Conservation (phyloP, 1,140 invertebrate genomes). For the Lanistes nyassanus region DNA sequence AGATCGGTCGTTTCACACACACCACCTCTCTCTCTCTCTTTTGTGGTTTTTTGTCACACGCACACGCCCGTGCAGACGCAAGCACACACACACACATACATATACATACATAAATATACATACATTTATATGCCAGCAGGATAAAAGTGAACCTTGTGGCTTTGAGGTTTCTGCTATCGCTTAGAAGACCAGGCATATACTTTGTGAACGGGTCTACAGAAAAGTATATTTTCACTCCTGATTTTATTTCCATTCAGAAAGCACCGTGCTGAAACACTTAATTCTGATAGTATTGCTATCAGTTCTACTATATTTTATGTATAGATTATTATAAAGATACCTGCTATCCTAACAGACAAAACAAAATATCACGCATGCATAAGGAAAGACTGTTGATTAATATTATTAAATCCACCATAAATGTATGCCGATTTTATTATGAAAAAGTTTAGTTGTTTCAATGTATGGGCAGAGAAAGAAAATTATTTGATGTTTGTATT, state of each 20-base stretch:
- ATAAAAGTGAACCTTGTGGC: neutral
- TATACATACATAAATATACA: constrained; percentile 2
- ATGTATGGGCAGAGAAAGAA: too few species aligned
- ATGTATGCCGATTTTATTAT: too few species aligned
- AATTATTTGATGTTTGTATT: too few species aligned
- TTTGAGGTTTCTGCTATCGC: neutral
- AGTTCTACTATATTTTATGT: neutral
- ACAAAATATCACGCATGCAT: too few species aligned
- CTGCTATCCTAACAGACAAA: too few species aligned
- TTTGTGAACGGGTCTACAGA: too few species aligned
- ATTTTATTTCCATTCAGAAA: neutral
- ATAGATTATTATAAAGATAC: neutral
- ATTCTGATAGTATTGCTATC: neutral
- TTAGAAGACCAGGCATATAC: too few species aligned
- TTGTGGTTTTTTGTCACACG: neutral
- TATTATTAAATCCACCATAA: too few species aligned
- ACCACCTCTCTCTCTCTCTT: neutral
- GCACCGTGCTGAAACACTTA: neutral
- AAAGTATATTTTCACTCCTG: too few species aligned
- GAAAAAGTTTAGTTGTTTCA: too few species aligned
- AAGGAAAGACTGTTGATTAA: too few species aligned
- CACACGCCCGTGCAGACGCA: neutral
- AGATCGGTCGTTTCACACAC: too few species aligned
- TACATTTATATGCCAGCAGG: neutral
- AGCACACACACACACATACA: constrained; percentile 7